Evolutionary conservation across 2,797 vertebrate genomes (phyloP).

Genomic region (Urophycis tenuis): DNA sequence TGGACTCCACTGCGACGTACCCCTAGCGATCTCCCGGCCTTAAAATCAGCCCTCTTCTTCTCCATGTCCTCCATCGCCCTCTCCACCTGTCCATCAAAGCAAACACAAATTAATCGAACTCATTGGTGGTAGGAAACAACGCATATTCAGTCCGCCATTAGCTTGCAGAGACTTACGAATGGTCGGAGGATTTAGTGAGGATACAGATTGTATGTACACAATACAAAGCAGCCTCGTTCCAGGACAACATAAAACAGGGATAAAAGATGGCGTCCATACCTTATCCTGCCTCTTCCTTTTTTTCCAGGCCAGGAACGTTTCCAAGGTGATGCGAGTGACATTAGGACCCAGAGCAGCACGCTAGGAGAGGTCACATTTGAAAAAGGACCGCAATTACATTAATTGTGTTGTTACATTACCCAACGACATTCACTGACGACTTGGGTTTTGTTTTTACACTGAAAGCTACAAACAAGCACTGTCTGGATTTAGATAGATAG

Average conservation of each 20-base stretch:
- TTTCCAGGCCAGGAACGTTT: slow-evolving; percentile 97
- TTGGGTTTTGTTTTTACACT: neutral
- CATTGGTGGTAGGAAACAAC: neutral
- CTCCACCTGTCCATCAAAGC: slow-evolving; percentile 63
- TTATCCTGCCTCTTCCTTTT: slow-evolving; percentile 98
- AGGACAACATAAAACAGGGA: neutral
- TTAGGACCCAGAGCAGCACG: slow-evolving; percentile 85
- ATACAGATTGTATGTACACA: too few relatives aligned
- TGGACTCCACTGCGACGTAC: slow-evolving; percentile 61
- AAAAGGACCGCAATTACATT: neutral
- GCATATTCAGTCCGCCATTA: too few relatives aligned
- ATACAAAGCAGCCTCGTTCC: neutral
- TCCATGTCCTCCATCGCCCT: slow-evolving; percentile 91
- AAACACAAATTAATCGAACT: neutral
- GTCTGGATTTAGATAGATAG: too few relatives aligned
- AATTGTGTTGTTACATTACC: neutral
- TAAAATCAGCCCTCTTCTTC: slow-evolving; percentile 95
- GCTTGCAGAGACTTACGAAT: neutral
- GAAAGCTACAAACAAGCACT: neutral
- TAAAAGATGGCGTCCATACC: slow-evolving; percentile 48
- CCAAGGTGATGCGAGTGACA: slow-evolving; percentile 95
- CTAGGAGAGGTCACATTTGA: slow-evolving; percentile 53
- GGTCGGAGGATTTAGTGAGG: neutral
- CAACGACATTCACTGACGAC: neutral
- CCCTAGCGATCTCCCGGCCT: slow-evolving; percentile 88